A percentile compares a stretch with the other conserved stretches of the same genome.
These are phyloP conservation scores for Aleiodes sp. DNA, from an alignment of 1,140 invertebrate genomes.

Conservation along the genomic window DNA sequence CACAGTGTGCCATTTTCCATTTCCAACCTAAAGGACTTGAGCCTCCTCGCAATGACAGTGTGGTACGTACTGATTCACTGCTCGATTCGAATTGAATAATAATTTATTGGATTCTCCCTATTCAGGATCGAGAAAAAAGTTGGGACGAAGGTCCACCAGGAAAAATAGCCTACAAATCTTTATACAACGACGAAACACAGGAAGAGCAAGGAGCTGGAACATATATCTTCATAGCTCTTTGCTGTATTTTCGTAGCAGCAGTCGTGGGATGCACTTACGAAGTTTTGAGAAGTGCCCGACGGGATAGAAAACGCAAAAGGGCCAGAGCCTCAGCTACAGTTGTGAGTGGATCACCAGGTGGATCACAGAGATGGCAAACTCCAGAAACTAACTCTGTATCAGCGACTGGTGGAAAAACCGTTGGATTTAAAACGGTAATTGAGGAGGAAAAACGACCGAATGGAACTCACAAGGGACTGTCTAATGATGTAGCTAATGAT, in stretches of 20 bases:
- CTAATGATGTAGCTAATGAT: slow-evolving; percentile 53
- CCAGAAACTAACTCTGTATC: slow-evolving; percentile 49
- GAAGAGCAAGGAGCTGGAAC: slow-evolving; percentile 80
- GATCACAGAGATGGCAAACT: slow-evolving; percentile 59
- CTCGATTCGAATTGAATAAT: neutral
- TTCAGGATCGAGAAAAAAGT: slow-evolving; percentile 75
- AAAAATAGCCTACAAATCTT: slow-evolving; percentile 76
- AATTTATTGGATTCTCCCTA: slow-evolving; percentile 29
- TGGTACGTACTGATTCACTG: slow-evolving; percentile 62
- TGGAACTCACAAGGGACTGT: slow-evolving; percentile 60
- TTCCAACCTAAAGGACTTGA: slow-evolving; percentile 69
- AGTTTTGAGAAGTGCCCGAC: slow-evolving; percentile 67
- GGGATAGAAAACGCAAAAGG: slow-evolving; percentile 63
- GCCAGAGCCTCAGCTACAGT: slow-evolving; percentile 44
- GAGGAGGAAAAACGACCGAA: slow-evolving; percentile 60
- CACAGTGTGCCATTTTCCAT: slow-evolving; percentile 82
- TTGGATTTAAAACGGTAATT: slow-evolving; percentile 54
- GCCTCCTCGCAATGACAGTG: slow-evolving; percentile 73
- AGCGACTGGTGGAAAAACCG: slow-evolving; percentile 47
- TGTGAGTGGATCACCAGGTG: slow-evolving; percentile 42
- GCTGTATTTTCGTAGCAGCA: slow-evolving; percentile 74
- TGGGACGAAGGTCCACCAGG: slow-evolving; percentile 85
- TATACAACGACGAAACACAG: slow-evolving; percentile 74
- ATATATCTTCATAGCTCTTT: slow-evolving; percentile 77
- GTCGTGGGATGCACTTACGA: slow-evolving; percentile 73